phyloP scores from a whole-genome alignment of 2,113 vertebrate species.

The Sylvietta virens region DNA sequence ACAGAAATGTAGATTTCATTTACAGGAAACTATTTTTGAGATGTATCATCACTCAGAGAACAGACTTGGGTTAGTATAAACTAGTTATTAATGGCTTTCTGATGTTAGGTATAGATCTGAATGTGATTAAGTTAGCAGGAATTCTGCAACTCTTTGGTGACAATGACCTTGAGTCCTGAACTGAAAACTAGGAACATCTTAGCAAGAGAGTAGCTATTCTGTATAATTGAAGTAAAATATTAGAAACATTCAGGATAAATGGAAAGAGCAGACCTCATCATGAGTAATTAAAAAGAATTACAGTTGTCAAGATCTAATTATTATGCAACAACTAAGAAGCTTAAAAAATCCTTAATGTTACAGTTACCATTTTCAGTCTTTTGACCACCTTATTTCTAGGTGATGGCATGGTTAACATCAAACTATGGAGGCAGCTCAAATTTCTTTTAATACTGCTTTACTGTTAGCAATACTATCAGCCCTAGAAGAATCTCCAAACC shows the following conservation, averaged over 20 bases:
- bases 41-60: neutral
- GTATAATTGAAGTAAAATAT: neutral
- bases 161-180: neutral
- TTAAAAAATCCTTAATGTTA: neutral
- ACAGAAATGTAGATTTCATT: constrained; percentile 16
- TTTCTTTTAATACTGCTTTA: neutral
- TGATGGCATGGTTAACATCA: neutral
- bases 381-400: neutral
- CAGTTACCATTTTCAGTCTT: neutral
- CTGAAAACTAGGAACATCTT: neutral
- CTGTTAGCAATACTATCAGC: neutral
- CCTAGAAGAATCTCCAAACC: neutral
- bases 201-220: neutral
- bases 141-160: neutral
- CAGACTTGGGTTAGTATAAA: neutral
- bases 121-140: constrained; percentile 22
- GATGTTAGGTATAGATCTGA: constrained; percentile 4
- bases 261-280: neutral
- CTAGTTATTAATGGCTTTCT: constrained; percentile 41
- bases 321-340: neutral
- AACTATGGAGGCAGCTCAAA: neutral
- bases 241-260: neutral
- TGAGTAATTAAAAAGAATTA: neutral
- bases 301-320: neutral
- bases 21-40: constrained; percentile 27